A percentile compares a stretch with the other conserved stretches of the same genome.
Evolutionary conservation across 2,797 vertebrate species (phyloP).

Genomic region (Antennarius maculatus): DNA sequence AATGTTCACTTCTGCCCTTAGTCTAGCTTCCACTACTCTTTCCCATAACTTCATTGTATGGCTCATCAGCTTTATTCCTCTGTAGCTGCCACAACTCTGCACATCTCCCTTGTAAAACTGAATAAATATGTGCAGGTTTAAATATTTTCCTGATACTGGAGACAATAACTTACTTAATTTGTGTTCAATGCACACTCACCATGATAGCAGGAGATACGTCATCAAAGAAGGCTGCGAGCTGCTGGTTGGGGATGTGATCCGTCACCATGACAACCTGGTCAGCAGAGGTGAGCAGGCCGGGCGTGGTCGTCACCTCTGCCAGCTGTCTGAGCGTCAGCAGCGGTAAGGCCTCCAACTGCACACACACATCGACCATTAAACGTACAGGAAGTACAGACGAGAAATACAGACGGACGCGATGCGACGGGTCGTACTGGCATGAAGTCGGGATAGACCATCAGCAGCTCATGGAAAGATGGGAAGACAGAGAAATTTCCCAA

Average conservation of each 20-base stretch:
- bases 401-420: not conserved
- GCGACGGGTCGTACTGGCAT: constrained; percentile 49
- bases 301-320: constrained; percentile 67
- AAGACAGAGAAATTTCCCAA: constrained; percentile 68
- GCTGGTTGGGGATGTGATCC: constrained; percentile 45
- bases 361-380: not conserved
- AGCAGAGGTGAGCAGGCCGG: constrained; percentile 63
- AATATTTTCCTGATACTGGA: no score
- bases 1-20: no score
- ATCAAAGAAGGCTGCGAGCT: constrained; percentile 68
- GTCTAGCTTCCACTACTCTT: no score
- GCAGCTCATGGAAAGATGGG: constrained; percentile 58
- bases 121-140: no score
- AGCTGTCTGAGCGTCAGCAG: constrained; percentile 70
- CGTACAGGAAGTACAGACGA: not conserved
- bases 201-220: constrained; percentile 53
- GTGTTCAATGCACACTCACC: constrained; percentile 52
- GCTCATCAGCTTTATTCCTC: no score
- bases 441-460: constrained; percentile 60
- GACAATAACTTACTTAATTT: no score
- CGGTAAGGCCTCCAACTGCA: constrained; percentile 71
- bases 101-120: no score
- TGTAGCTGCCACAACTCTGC: no score
- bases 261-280: constrained; percentile 67
- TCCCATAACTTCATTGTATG: no score